Conservation (phyloP, 1,140 invertebrate genomes). For the Ericerus pela region DNA sequence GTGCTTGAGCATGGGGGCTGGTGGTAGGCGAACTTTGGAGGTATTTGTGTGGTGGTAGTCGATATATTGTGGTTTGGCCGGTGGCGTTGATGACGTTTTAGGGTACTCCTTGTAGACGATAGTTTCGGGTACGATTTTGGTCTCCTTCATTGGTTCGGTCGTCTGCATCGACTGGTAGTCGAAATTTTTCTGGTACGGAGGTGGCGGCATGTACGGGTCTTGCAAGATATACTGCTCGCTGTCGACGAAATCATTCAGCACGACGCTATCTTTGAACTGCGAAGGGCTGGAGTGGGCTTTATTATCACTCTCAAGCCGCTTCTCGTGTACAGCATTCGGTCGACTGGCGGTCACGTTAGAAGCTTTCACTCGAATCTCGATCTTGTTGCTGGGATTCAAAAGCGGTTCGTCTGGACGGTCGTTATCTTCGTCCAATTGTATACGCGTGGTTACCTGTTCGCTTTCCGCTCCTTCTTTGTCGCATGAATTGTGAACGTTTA, state of each 20-base stretch:
- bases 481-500: slow-evolving; percentile 73
- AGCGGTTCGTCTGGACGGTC: slow-evolving; percentile 37
- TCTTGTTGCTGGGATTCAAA: slow-evolving; percentile 44
- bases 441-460: slow-evolving; percentile 36
- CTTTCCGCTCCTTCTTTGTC: slow-evolving; percentile 39
- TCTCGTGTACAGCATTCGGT: neutral
- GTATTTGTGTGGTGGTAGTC: neutral
- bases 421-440: slow-evolving; percentile 23
- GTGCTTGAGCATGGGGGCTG: neutral
- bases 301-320: neutral
- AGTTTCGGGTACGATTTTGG: neutral
- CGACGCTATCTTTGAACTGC: neutral
- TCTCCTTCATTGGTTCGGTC: neutral
- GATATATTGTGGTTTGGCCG: neutral
- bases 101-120: neutral
- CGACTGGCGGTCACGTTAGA: slow-evolving; percentile 29
- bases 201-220: slow-evolving; percentile 1
- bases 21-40: neutral
- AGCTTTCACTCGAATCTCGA: slow-evolving; percentile 53
- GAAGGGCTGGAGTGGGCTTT: neutral
- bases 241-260: neutral
- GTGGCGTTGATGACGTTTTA: too few species aligned
- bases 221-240: neutral
- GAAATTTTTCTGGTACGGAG: slow-evolving; percentile 6
- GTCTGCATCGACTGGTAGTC: slow-evolving; percentile 3